Percentiles rank a stretch among this genome's conserved stretches.
phyloP scores from a whole-genome alignment of 35 echinoderm and acorn worm species.

The Hemicentrotus pulcherrimus region DNA sequence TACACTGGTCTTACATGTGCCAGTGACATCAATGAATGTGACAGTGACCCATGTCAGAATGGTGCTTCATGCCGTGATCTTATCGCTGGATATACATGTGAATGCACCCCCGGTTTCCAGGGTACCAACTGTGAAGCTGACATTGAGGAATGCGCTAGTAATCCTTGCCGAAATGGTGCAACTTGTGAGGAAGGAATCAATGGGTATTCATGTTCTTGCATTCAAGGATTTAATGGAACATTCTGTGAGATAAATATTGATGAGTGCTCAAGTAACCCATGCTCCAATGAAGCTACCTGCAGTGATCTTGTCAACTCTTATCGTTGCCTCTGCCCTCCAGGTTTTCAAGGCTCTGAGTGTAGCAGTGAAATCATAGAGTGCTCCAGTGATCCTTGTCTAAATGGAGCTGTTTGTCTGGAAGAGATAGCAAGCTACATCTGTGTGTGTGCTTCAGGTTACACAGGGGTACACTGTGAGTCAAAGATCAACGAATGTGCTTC shows the following conservation, averaged over 20 bases:
- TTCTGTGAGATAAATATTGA: slow-evolving; percentile 60
- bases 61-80: slow-evolving; percentile 53
- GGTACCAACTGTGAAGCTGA: slow-evolving; percentile 63
- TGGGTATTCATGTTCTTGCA: slow-evolving; percentile 53
- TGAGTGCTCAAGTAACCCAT: slow-evolving; percentile 59
- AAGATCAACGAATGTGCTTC: slow-evolving; percentile 61
- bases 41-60: slow-evolving; percentile 64
- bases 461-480: slow-evolving; percentile 54
- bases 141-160: slow-evolving; percentile 67
- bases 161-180: slow-evolving; percentile 55
- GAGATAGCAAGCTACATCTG: slow-evolving; percentile 54
- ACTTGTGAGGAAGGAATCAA: slow-evolving; percentile 52
- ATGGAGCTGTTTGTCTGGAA: slow-evolving; percentile 62
- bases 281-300: slow-evolving; percentile 47
- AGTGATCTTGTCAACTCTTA: slow-evolving; percentile 58
- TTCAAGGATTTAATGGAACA: slow-evolving; percentile 53
- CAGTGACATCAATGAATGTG: slow-evolving; percentile 58
- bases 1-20: slow-evolving; percentile 57
- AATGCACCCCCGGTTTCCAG: slow-evolving; percentile 50
- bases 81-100: slow-evolving; percentile 44
- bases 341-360: slow-evolving; percentile 59
- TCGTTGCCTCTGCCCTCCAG: slow-evolving; percentile 53
- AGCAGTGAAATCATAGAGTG: slow-evolving; percentile 61
- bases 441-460: slow-evolving; percentile 49
- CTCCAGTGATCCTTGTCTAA: slow-evolving; percentile 57